Base-by-base conservation (phyloP, 2,888 invertebrate species). In the Sphaeridia pumilis region DNA sequence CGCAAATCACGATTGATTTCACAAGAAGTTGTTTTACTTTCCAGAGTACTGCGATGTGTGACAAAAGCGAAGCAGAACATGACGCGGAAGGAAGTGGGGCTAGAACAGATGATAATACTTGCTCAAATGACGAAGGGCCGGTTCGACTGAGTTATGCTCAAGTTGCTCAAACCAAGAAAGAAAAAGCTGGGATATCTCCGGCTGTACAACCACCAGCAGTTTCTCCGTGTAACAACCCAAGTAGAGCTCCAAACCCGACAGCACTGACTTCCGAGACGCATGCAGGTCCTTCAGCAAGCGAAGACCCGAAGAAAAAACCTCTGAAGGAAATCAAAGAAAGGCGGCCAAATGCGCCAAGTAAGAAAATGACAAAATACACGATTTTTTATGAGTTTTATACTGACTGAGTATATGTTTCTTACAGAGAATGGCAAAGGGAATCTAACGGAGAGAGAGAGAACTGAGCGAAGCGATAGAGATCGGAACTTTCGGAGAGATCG, bases 101-200 rank as follows among this genome's bases (percentile, higher is more conserved):
- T n/a, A n/a, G n/a, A n/a, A 35, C 26, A 38, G 60, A 59, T n/a
- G 61, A 63, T 35, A 53, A 56, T 49, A 49, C 51, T 61, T 65
- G 65, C 65, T 62, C 64, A 64, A 64, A 36, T 54, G 63, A 65
- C n/a, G 64, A 61, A 49, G 62, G 65, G 41, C 60, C 61, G 27
- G 59, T 61, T 74, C 58, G 61, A 38, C 72, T 80, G 68, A 80
- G 79, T 68, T 80, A 80, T 69, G 80, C 80, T 57, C 80, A 80
- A 70, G 80, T 79, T 56, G 80, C 80, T 35, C 80, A 80, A 67
- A 58, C 55, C 26, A 55, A 65, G 21, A 65, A 66, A 52, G 64
- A 66, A 26, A 60, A 61, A 50, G 41, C 58, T n/a, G n/a, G n/a
- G 34, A 22, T 54, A n/a, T 47, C 46, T 46, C 49, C 48, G 36